Percentiles rank a stretch among this genome's conserved stretches.
phyloP scores from a whole-genome alignment of 2,888 invertebrate genomes.

The Pteria penguin region DNA sequence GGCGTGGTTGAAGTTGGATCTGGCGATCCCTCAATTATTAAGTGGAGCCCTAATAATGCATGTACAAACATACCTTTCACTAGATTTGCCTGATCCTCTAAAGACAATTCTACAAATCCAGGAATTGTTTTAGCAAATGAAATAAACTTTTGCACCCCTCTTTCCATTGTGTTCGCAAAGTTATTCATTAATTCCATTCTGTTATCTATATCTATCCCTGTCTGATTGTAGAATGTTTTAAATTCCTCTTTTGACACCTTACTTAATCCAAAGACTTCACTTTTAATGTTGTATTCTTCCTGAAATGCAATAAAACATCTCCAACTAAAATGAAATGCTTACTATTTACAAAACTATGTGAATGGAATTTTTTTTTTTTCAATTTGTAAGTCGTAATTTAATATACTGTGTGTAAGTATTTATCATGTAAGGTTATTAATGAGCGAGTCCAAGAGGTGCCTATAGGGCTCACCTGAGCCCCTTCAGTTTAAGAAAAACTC shows the following conservation, averaged over 20 bases:
- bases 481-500: no score
- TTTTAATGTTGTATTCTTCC: conserved; percentile 66
- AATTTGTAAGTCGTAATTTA: no score
- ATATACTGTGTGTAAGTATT: no score
- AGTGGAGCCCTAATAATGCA: not conserved
- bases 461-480: no score
- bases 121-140: conserved; percentile 76
- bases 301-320: no score
- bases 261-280: conserved; percentile 72
- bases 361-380: no score
- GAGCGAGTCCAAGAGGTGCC: no score
- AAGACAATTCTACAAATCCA: conserved; percentile 70
- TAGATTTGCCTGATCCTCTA: conserved; percentile 75
- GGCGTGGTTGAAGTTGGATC: no score
- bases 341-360: no score
- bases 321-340: no score
- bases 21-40: not conserved
- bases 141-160: conserved; percentile 71
- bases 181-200: conserved; percentile 65
- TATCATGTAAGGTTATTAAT: no score
- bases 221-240: conserved; percentile 70
- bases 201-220: conserved; percentile 78
- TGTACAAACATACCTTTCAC: conserved; percentile 71
- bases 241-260: conserved; percentile 72
- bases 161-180: conserved; percentile 69